Base-by-base conservation (phyloP, 1,140 invertebrate genomes). In the Lordiphosa clarofinis region DNA sequence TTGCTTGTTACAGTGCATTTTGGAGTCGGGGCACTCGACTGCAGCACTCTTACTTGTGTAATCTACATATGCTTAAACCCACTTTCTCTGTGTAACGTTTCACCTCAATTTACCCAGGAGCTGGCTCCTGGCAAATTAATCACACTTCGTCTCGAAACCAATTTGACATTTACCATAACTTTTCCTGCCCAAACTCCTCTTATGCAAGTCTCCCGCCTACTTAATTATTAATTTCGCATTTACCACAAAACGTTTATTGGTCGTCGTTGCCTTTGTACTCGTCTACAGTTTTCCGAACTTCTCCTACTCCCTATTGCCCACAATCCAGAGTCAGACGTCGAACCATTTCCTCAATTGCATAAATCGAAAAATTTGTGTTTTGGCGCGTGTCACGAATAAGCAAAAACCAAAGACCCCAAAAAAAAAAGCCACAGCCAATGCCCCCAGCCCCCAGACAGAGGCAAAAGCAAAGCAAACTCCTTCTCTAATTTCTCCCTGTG, bases 191-290 rank as follows among this genome's bases (percentile, higher is more conserved):
- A 35, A 49, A 11, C n/a, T 12, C n/a, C 47, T 28, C 55, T 36
- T 57, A 37, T 31, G 6, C 47, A 48, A 57, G 37, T 57, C 33
- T 57, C 33, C 39, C 39, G 38, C 53, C 78, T 84, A 56, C 63
- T 84, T 84, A 86, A 84, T 84, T 86, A 84, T 84, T 84, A 84
- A 84, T 84, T 86, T 84, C 53, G 79, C 69, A 84, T 84, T 82
- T 82, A 70, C 78, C 78, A 63, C 73, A 84, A 82, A 82, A 73
- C 78, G 78, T 70, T 82, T 82, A 82, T 70, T 63, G 69, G 73
- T 68, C 60, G 43, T 46, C 60, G 43, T 60, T 42, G 35, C 7
- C 36, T 37, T 7, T 8, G 36, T 46, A 44, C 8, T 12, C 19
- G 12, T 28, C 56, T 42, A 28, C 54, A 7, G 13, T 28, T 12